phyloP scores from a whole-genome alignment of 2,888 invertebrate genomes.

The Micoletzkya japonica region DNA sequence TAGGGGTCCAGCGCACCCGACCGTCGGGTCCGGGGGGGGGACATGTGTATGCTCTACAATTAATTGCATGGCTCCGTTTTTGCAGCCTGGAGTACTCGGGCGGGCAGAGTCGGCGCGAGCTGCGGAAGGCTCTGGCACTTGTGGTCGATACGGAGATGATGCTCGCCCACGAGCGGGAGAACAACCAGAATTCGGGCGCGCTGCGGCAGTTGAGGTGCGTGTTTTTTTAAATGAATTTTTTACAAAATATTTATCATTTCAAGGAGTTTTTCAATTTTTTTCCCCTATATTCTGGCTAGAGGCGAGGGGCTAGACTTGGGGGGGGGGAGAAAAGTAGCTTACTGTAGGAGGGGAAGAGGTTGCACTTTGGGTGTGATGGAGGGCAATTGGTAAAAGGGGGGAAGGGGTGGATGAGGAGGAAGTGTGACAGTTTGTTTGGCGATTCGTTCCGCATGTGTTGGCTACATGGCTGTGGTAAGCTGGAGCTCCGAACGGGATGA shows the following conservation, averaged over 20 bases:
- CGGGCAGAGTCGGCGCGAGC: slow-evolving; percentile 42
- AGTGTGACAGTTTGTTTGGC: too few relatives aligned
- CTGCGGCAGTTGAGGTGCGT: slow-evolving; percentile 44
- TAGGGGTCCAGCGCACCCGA: neutral
- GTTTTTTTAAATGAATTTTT: neutral
- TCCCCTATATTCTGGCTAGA: neutral
- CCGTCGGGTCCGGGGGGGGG: neutral
- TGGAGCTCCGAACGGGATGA: too few relatives aligned
- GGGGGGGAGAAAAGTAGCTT: neutral
- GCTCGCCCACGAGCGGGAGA: slow-evolving; percentile 45
- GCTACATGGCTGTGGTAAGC: too few relatives aligned
- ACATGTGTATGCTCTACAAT: neutral
- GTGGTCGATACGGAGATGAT: slow-evolving; percentile 46
- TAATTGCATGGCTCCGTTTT: neutral
- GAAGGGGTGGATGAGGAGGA: too few relatives aligned
- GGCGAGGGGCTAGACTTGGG: neutral
- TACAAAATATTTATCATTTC: neutral
- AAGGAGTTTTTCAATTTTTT: neutral
- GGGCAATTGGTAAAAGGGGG: too few relatives aligned
- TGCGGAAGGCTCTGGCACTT: slow-evolving; percentile 44
- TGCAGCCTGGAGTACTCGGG: slow-evolving; percentile 33
- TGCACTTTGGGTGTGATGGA: too few relatives aligned
- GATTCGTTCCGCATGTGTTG: too few relatives aligned
- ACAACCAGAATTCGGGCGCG: slow-evolving; percentile 35
- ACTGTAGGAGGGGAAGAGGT: too few relatives aligned